These are phyloP conservation scores for Psilopogon haemacephalus DNA, from an alignment of 2,113 vertebrate species.

Conservation along the genomic window DNA sequence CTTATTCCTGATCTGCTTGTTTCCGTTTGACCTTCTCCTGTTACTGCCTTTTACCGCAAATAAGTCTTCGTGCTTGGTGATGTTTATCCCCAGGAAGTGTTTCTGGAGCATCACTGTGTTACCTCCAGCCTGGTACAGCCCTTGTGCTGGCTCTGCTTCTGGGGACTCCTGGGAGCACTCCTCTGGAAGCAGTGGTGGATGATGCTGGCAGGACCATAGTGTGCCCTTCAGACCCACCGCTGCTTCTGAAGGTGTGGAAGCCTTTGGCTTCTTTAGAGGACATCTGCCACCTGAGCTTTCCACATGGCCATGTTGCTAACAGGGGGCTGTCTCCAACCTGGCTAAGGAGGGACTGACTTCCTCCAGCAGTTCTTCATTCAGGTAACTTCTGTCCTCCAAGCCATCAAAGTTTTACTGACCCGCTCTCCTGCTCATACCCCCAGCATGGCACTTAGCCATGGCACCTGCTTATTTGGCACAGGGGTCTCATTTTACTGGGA, in stretches of 20 bases:
- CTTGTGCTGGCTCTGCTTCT: accelerated
- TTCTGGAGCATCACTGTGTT: not conserved
- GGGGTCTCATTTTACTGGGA: not conserved
- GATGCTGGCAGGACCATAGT: accelerated
- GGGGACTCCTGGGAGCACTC: accelerated
- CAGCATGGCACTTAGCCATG: not conserved
- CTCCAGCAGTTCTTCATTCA: not conserved
- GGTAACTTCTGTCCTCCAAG: accelerated
- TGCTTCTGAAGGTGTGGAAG: not conserved
- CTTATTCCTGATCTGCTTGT: not conserved
- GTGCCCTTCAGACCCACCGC: too few relatives aligned
- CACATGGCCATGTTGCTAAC: not conserved
- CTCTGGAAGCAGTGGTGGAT: not conserved
- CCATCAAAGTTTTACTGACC: not conserved
- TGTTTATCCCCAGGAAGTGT: not conserved
- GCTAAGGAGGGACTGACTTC: not conserved
- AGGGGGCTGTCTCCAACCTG: not conserved
- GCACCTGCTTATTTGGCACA: not conserved
- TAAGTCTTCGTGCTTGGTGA: not conserved
- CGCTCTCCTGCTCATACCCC: accelerated
- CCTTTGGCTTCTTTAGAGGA: not conserved
- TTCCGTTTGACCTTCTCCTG: conserved; percentile 27
- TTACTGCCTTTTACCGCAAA: not conserved
- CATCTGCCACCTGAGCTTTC: not conserved
- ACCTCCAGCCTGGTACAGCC: not conserved